Conservation (phyloP, 1,140 invertebrate species). For the Hormaphis cornu region DNA sequence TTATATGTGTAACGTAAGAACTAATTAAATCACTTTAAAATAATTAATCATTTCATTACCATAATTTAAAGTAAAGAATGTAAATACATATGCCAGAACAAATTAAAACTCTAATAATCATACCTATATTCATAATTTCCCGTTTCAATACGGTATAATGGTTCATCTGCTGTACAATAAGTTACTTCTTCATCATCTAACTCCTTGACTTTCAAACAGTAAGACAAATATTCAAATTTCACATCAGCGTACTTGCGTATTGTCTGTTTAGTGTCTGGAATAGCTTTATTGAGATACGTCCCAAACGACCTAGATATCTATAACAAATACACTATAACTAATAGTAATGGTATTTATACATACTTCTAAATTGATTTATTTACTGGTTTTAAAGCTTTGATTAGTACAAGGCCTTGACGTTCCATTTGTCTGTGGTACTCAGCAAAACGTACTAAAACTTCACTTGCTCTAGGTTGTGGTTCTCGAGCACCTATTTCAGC, state of each 20-base stretch:
- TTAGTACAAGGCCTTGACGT: slow-evolving; percentile 78
- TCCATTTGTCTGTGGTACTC: slow-evolving; percentile 90
- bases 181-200: slow-evolving; percentile 98
- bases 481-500: slow-evolving; percentile 88
- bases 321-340: not conserved
- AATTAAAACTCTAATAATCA: not conserved
- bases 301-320: slow-evolving; percentile 60
- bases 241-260: slow-evolving; percentile 95
- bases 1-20: too few species aligned
- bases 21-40: too few species aligned
- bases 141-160: slow-evolving; percentile 92
- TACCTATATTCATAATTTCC: slow-evolving; percentile 96
- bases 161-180: slow-evolving; percentile 88
- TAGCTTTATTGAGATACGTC: slow-evolving; percentile 92
- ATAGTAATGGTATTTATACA: not conserved
- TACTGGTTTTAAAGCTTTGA: slow-evolving; percentile 86
- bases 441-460: slow-evolving; percentile 91
- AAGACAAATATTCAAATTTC: slow-evolving; percentile 97
- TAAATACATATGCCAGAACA: not conserved
- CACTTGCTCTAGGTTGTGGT: slow-evolving; percentile 86
- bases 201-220: slow-evolving; percentile 95
- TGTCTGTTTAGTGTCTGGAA: slow-evolving; percentile 93
- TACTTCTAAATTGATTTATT: slow-evolving; percentile 36
- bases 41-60: too few species aligned
- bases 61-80: slow-evolving; percentile 2